A percentile compares a stretch with the other conserved stretches of the same genome.
Evolutionary conservation across 2,888 invertebrate species (phyloP).

Genomic region (Sminthurinus aureus): DNA sequence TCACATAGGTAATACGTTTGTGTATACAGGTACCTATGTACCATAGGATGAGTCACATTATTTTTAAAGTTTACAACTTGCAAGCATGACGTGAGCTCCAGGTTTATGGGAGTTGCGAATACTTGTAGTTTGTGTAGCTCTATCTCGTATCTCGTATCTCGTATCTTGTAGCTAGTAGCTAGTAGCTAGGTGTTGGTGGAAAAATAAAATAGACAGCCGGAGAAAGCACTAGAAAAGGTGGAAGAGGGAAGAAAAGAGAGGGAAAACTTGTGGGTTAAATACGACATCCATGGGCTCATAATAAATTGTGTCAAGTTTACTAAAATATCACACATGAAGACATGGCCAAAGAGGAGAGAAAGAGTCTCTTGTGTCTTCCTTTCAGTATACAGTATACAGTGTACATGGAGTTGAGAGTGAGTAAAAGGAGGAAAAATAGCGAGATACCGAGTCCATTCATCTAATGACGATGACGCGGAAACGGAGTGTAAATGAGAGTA

Average conservation of each 20-base stretch:
- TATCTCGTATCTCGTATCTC: too few relatives aligned
- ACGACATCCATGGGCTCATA: conserved; percentile 16
- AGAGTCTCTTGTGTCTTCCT: too few relatives aligned
- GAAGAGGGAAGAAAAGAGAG: neutral
- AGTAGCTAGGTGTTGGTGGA: too few relatives aligned
- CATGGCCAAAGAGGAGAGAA: too few relatives aligned
- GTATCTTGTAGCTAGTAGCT: too few relatives aligned
- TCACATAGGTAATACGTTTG: too few relatives aligned
- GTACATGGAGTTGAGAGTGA: too few relatives aligned
- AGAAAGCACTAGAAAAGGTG: neutral
- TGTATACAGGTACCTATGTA: neutral
- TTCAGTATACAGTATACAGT: too few relatives aligned
- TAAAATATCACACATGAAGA: too few relatives aligned
- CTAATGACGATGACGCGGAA: neutral
- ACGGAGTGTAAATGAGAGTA: conserved; percentile 18
- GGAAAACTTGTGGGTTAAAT: conserved; percentile 13
- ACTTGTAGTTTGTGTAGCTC: too few relatives aligned
- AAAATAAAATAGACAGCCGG: neutral
- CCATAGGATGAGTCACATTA: conserved; percentile 8
- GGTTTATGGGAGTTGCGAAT: neutral
- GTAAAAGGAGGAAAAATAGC: too few relatives aligned
- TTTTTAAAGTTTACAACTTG: conserved; percentile 12
- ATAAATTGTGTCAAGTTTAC: conserved; percentile 25
- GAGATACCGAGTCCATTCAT: conserved; percentile 4
- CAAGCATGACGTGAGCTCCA: neutral